Evolutionary conservation across 2,797 vertebrate genomes (phyloP).

Genomic region (Siniperca undulata): DNA sequence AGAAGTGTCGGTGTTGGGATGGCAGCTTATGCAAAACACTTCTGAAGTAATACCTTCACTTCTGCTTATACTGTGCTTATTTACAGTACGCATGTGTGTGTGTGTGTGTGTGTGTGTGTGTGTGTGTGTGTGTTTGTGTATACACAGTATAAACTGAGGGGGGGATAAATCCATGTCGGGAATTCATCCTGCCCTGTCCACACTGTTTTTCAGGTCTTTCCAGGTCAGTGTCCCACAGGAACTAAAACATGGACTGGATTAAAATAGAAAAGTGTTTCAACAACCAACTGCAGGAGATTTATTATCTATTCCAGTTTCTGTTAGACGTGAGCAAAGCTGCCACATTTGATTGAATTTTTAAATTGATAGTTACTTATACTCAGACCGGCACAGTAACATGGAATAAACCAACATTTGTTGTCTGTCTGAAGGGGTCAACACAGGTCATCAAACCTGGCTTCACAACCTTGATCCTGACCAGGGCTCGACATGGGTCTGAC

Average conservation of each 20-base stretch:
- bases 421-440: not conserved
- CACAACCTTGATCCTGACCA: not conserved
- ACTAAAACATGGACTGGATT: slow-evolving; percentile 33
- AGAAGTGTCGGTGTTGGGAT: slow-evolving; percentile 12
- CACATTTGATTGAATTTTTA: not conserved
- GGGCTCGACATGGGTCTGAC: not conserved
- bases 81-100: slow-evolving; percentile 12
- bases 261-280: slow-evolving; percentile 3
- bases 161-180: slow-evolving; percentile 34
- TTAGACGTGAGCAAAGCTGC: not conserved
- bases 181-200: slow-evolving; percentile 34
- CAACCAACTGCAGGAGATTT: not conserved
- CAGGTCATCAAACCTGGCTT: not conserved
- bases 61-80: slow-evolving; percentile 10
- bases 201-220: slow-evolving; percentile 61
- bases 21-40: slow-evolving; percentile 33
- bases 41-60: slow-evolving; percentile 12
- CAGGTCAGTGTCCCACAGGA: slow-evolving; percentile 52
- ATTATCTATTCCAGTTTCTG: not conserved
- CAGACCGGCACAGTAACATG: not conserved
- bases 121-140: slow-evolving; percentile 11
- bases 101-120: not conserved
- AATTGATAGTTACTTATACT: not conserved
- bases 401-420: not conserved
- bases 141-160: slow-evolving; percentile 23